Percentiles rank a stretch among this genome's conserved stretches.
Evolutionary conservation across 2,113 vertebrate species (phyloP).

Genomic region (Tragelaphus buxtoni): DNA sequence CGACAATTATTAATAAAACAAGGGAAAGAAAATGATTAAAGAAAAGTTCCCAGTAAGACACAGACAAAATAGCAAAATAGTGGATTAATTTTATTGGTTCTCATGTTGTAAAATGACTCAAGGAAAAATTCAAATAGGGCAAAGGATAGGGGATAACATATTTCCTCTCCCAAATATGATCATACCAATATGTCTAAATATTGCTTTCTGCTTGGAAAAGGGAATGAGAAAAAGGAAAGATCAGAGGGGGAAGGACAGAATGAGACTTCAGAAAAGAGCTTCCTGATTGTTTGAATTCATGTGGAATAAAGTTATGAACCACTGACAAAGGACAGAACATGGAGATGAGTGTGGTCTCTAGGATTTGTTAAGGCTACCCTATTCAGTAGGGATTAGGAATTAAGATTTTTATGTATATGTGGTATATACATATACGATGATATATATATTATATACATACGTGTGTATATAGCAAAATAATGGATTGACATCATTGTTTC

Average conservation of each 20-base stretch:
- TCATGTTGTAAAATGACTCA: neutral
- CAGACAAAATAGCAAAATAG: neutral
- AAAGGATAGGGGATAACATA: neutral
- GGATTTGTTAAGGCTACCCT: neutral
- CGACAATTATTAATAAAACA: neutral
- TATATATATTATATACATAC: neutral
- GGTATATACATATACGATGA: neutral
- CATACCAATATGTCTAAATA: neutral
- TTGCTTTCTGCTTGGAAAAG: neutral
- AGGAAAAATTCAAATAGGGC: neutral
- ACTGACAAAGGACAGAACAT: neutral
- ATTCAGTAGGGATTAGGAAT: neutral
- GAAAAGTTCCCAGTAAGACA: neutral
- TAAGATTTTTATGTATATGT: neutral
- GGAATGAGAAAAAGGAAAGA: neutral
- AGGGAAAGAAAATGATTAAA: neutral
- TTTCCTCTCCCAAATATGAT: neutral
- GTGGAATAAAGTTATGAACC: neutral
- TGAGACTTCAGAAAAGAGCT: neutral
- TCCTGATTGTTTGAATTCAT: neutral
- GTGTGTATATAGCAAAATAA: neutral
- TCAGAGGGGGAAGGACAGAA: neutral
- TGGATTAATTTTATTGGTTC: neutral
- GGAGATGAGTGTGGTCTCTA: neutral
- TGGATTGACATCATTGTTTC: neutral